Evolutionary conservation across 2,113 vertebrate species (phyloP).

Genomic region (Colinus virginianus): DNA sequence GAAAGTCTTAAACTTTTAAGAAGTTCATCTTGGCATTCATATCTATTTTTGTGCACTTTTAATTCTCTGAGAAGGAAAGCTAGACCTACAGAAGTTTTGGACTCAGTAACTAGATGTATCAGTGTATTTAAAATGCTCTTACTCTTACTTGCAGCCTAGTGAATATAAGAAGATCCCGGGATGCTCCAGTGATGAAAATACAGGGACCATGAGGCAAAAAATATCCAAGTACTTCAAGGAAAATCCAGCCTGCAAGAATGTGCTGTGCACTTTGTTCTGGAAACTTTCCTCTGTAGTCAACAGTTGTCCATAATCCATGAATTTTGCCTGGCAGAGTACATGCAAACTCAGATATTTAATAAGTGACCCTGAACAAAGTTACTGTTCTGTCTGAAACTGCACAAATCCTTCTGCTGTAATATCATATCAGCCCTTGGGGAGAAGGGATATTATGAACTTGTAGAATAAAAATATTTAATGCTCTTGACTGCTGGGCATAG

Average conservation of each 20-base stretch:
- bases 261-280: not conserved
- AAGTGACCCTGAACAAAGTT: not conserved
- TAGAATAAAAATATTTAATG: slow-evolving; percentile 54
- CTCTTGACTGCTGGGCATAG: slow-evolving; percentile 44
- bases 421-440: slow-evolving; percentile 18
- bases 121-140: not conserved
- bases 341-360: not conserved
- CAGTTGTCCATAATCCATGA: not conserved
- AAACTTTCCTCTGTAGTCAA: not conserved
- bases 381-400: not conserved
- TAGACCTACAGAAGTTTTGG: not conserved
- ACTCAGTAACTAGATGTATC: not conserved
- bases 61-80: not conserved
- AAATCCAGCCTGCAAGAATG: not conserved
- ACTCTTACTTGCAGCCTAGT: not conserved
- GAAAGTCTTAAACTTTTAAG: not conserved
- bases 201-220: not conserved
- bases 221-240: not conserved
- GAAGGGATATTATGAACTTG: not conserved
- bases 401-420: not conserved
- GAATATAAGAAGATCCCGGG: not conserved
- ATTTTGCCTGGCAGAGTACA: not conserved
- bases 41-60: not conserved
- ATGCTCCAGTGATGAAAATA: not conserved
- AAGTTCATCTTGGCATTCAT: not conserved